A percentile compares a stretch with the other conserved stretches of the same genome.
These are phyloP conservation scores for Spheniscus humboldti DNA, from an alignment of 2,797 vertebrate genomes.

Conservation along the genomic window DNA sequence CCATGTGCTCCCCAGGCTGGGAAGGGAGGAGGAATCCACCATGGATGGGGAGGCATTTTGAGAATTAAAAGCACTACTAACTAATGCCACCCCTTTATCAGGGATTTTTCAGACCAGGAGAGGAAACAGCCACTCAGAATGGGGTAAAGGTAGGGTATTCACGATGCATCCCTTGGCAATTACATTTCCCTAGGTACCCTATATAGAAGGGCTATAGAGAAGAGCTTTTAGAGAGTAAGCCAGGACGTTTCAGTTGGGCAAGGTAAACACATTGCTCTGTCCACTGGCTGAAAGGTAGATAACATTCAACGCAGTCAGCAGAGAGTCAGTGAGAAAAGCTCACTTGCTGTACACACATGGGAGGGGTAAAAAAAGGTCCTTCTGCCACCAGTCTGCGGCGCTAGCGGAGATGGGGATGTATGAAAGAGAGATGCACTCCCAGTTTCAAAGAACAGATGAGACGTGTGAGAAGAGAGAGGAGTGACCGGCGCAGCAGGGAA, in stretches of 20 bases:
- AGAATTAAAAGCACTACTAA: neutral
- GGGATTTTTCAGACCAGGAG: neutral
- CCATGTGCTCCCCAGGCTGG: neutral
- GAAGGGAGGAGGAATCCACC: neutral
- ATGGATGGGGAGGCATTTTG: neutral
- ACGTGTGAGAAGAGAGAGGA: neutral
- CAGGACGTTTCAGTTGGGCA: rapidly evolving
- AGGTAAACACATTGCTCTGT: neutral
- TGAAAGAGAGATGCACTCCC: neutral
- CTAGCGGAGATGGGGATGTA: neutral
- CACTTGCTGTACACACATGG: neutral
- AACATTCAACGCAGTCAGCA: neutral
- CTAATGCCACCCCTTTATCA: neutral
- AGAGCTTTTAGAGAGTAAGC: neutral
- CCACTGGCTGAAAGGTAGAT: neutral
- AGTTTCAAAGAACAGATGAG: neutral
- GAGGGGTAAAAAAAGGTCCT: neutral
- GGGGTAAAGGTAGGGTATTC: neutral
- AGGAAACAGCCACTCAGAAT: neutral
- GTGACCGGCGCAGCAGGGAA: rapidly evolving
- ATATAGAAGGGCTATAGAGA: neutral
- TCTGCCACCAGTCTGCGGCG: rapidly evolving
- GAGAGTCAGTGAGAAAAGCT: neutral
- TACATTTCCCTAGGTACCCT: neutral
- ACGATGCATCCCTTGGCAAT: neutral